Conservation (phyloP, 2,113 vertebrate genomes). For the Seriola rivoliana region DNA sequence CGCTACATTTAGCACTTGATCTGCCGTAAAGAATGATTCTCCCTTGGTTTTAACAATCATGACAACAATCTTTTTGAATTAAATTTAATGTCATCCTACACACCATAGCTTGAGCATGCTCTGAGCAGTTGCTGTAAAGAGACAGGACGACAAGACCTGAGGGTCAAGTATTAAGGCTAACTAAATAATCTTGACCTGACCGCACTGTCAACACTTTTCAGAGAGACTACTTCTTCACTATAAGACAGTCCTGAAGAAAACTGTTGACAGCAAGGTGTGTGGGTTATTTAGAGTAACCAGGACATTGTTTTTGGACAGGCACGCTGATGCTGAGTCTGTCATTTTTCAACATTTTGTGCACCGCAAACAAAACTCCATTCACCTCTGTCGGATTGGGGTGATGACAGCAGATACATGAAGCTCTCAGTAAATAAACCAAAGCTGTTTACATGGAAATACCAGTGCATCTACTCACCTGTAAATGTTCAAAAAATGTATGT, state of each 20-base stretch:
- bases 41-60: too few species aligned
- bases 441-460: not conserved
- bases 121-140: too few species aligned
- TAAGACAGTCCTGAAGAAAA: conserved; percentile 17
- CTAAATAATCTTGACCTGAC: conserved; percentile 12
- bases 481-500: not conserved
- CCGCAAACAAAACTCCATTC: not conserved
- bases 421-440: not conserved
- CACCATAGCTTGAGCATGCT: too few species aligned
- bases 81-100: too few species aligned
- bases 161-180: not conserved
- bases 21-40: too few species aligned
- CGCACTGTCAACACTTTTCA: conserved; percentile 16
- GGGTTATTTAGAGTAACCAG: conserved; percentile 11
- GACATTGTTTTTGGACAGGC: conserved; percentile 20
- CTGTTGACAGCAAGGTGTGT: conserved; percentile 12
- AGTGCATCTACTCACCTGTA: not conserved
- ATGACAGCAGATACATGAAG: not conserved
- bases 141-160: too few species aligned
- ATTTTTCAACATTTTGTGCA: conserved; percentile 18
- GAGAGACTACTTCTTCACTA: not conserved
- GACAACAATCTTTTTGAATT: too few species aligned
- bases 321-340: conserved; percentile 20
- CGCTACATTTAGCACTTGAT: too few species aligned
- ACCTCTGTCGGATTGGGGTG: too few species aligned